A percentile compares a stretch with the other conserved stretches of the same genome.
Evolutionary conservation across 1,140 invertebrate species (phyloP).

Genomic region (Drosophila yakuba): DNA sequence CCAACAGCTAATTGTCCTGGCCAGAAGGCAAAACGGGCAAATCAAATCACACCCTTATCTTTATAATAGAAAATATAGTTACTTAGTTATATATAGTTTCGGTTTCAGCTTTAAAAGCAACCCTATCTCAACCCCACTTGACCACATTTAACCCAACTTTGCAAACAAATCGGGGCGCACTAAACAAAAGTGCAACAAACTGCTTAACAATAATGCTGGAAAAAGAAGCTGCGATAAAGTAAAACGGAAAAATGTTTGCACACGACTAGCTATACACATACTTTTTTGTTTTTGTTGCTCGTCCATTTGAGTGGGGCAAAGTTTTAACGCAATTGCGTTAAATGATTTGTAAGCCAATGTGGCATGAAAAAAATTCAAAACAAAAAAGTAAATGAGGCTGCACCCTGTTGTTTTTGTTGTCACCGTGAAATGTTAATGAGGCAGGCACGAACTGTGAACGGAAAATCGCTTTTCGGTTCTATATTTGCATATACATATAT

Average conservation of each 20-base stretch:
- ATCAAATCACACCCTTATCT: too few relatives aligned
- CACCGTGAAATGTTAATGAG: slow-evolving; percentile 48
- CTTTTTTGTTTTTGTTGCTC: slow-evolving; percentile 11
- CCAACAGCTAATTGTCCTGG: slow-evolving; percentile 3
- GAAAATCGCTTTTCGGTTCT: slow-evolving; percentile 46
- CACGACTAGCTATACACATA: neutral
- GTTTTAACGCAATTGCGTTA: slow-evolving; percentile 80
- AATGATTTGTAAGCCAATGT: slow-evolving; percentile 53
- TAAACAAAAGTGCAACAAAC: slow-evolving; percentile 41
- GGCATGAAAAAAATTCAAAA: slow-evolving; percentile 2
- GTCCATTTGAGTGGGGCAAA: slow-evolving; percentile 51
- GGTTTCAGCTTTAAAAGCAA: neutral
- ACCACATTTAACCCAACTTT: neutral
- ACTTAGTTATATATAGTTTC: neutral
- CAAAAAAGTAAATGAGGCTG: slow-evolving; percentile 34
- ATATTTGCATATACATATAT: slow-evolving; percentile 4
- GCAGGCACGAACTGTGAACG: slow-evolving; percentile 45
- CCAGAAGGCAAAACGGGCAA: too few relatives aligned
- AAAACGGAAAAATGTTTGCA: slow-evolving; percentile 1
- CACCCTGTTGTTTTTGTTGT: slow-evolving; percentile 42
- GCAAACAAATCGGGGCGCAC: slow-evolving; percentile 25
- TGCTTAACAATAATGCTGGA: slow-evolving; percentile 13
- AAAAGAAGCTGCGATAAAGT: neutral
- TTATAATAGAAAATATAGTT: neutral
- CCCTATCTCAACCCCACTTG: neutral